phyloP scores from a whole-genome alignment of 1,140 invertebrate species.

The Meloidogyne chitwoodi region DNA sequence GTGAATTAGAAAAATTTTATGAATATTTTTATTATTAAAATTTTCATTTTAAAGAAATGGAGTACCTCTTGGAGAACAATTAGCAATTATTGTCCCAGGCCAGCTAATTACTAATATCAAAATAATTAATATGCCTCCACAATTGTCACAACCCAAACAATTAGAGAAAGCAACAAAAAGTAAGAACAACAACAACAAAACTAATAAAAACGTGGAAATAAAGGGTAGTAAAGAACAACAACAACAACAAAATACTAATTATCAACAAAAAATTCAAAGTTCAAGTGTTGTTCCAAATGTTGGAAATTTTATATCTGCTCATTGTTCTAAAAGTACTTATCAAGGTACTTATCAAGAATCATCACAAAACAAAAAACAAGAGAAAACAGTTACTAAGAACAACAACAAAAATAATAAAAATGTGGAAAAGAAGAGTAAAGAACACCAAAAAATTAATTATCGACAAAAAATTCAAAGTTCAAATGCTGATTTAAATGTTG shows the following conservation, averaged over 20 bases:
- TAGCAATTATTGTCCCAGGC: constrained; percentile 2
- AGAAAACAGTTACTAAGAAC: not conserved
- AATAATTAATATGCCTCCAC: constrained; percentile 5
- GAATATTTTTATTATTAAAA: no score
- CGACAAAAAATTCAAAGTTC: not conserved
- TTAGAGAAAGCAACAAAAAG: not conserved
- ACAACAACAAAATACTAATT: not conserved
- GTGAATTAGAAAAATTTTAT: no score
- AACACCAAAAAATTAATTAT: constrained; percentile 11
- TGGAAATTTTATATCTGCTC: not conserved
- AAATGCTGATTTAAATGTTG: not conserved
- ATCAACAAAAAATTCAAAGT: not conserved
- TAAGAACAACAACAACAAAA: not conserved
- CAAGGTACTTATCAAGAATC: no score
- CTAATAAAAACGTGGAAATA: not conserved
- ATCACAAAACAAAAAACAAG: not conserved
- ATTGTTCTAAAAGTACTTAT: not conserved
- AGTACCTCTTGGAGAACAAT: not conserved
- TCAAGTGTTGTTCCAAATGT: not conserved
- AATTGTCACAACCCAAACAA: not conserved
- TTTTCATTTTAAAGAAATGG: constrained; percentile 3
- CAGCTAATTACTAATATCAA: not conserved
- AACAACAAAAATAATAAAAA: not conserved
- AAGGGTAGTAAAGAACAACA: constrained; percentile 1
- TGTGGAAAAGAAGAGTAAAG: constrained; percentile 1